These are phyloP conservation scores for Poecile montanus DNA, from an alignment of 2,797 vertebrate genomes.

Conservation along the genomic window DNA sequence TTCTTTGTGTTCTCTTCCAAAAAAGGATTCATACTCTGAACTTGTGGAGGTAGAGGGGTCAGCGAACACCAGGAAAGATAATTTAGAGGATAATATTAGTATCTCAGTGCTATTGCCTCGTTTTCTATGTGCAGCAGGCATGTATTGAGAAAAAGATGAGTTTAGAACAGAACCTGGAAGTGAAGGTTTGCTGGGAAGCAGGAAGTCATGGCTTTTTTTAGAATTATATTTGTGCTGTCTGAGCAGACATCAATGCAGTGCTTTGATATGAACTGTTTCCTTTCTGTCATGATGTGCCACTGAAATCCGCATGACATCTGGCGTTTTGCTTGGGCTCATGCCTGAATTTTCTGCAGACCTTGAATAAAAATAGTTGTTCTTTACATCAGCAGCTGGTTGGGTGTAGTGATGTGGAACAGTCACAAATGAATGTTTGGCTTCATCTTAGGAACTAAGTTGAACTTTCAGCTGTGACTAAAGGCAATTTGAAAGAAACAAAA, in stretches of 20 bases:
- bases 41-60: background rate
- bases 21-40: background rate
- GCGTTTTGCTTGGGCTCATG: constrained; percentile 6
- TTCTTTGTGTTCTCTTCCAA: background rate
- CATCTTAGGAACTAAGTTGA: background rate
- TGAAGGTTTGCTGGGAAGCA: background rate
- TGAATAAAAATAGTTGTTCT: background rate
- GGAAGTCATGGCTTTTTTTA: background rate
- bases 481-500: background rate
- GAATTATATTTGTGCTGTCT: background rate
- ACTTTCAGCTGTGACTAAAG: background rate
- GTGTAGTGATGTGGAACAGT: background rate
- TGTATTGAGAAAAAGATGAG: background rate
- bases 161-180: background rate
- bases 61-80: background rate
- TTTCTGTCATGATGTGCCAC: background rate
- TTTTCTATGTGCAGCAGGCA: background rate
- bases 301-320: constrained; percentile 3
- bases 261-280: background rate
- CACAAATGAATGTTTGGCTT: background rate
- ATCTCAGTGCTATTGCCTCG: background rate
- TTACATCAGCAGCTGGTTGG: background rate
- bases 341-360: background rate
- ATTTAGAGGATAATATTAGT: background rate
- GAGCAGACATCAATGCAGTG: background rate